Evolutionary conservation across 2,888 invertebrate genomes (phyloP), one percentile per base, ranked within the genome.

Genomic region (Stenichneumon culpator): DNA sequence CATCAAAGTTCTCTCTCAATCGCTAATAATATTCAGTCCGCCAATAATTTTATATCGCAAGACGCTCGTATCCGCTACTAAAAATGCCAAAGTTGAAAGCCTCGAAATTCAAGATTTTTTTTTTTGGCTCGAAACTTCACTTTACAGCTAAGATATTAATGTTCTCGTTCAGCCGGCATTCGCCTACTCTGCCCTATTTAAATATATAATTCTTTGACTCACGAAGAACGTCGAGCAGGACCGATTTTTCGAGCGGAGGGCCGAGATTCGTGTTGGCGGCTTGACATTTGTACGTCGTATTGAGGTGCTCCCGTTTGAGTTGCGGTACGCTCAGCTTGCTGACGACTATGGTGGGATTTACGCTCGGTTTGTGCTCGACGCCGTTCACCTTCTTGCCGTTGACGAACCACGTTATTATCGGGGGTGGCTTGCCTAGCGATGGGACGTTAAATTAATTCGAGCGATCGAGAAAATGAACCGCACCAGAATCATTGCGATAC

Each of bases 181-280:
- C 11, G 39, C 9, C 11, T 11, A 39, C 11, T 11, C 39, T 39
- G 39, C 39, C 39, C 7, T 63, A 28, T 60, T 11, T 19, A 16
- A 65, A 22, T 47, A 54, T 67, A 67, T 25, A 50, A 36, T 50
- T 36, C 54, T 47, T 44, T 75, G 89, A 97, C 97, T 97, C 94
- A 98, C 98, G 94, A 92, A 97, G 96, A 95, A 98, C 96, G 94
- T 98, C 98, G 90, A 98, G 95, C 90, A 97, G 95, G 89, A 98
- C 97, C 87, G 96, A 97, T 93, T 97, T 97, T 94, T 98, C 97
- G 80, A 97, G 96, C 7, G 98, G 97, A 92, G 97, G 96, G 93
- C 97, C 97, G 85, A 98, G 96, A 93, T 98, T 97, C 65, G 98
- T 98, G 93, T 98, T 98, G 82, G 97, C 96, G 14, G 98, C 98